Base-by-base conservation (phyloP, 2,113 vertebrate species). In the Osmerus mordax region DNA sequence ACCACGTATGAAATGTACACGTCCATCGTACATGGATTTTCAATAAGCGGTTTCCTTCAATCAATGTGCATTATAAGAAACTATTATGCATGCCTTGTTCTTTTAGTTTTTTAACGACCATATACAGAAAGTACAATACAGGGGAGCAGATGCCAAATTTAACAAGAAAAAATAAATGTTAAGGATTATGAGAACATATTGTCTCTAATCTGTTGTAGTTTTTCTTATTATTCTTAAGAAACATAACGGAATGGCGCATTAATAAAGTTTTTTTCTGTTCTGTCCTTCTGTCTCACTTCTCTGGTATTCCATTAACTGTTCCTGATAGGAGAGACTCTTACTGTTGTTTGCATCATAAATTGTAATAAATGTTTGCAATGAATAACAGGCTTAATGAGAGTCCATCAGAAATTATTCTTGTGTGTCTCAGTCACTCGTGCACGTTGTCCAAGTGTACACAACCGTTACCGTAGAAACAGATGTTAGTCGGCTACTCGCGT, bases 311-410 rank as follows among this genome's bases (percentile, higher is more conserved):
- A 90, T 81, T 80, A 88, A 80, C 85, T 86, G 83, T 86, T 87
- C 84, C 89, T 47, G 83, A 83, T 81, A 70, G 72, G 84, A 75
- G 78, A 84, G 84, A 84, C 83, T 80, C 81, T 77, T 72, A 78
- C 78, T 84, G 83, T 82, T 89, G 85, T 91, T 89, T 87, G 84
- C 86, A 88, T 88, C 87, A 87, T 86, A 83, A 87, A 81, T 85
- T 91, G 87, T 91, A 91, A 92, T 92, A 93, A 92, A 93, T 92
- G 89, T 93, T 92, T 92, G 88, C 87, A 91, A 88, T 89, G 83
- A 91, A 90, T 83, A 88, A 88, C 77, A 73, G 83, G 75, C 77
- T 87, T 70, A 82, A 86, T 65, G 82, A 65, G 74, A 41, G 71
- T 84, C 70, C 55, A 61, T 18, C 65, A 78, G 74, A 36, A 63